Evolutionary conservation across 2,113 vertebrate species (phyloP), one percentile per base, ranked within the genome.

Genomic region (Chaetodon trifascialis): DNA sequence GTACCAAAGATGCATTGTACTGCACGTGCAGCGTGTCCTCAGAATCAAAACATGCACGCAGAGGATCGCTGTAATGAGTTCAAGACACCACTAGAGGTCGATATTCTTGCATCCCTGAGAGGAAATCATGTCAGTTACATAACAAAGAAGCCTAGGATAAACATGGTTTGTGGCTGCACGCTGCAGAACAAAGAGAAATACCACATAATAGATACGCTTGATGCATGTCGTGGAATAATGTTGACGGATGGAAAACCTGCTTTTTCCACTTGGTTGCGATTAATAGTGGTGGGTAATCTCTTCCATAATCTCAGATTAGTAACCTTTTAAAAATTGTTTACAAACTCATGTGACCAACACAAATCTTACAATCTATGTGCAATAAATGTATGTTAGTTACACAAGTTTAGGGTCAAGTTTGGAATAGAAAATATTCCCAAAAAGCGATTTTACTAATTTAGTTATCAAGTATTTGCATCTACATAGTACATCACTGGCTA

Each of bases 41-140:
- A 76, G 21, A 83, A 76, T 68, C 75, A 91, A 93, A 92, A 92
- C 87, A 93, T 16, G 10, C 56, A 59, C 10, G 2, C 34, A 17
- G 47, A 71, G 1, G 55, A 44, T 4, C 2, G 42, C 0, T 75
- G 84, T 64, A 89, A 75, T 84, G 72, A 73, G 4, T 0, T 7
- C 8, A 30, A 65, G 4, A 4, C 70, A 7, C 90, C 93, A 89
- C 86, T 82, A 89, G 93, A 89, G 91, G 90, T 8, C 70, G 25
- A 47, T 69, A 59, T 62, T 77, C 52, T 30, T n/a, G 36, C 85
- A 82, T 36, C 19, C 44, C n/a, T 17, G 11, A 17, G 60, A 65
- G 36, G 5, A 54, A 83, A 86, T 47, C 21, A 54, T 71, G 80
- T 44, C 62, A 52, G 79, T 93, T 91, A 89, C 87, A 76, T 92